These are phyloP conservation scores for Aphelenchoides avenae DNA, from an alignment of 1,140 invertebrate genomes.

Conservation along the genomic window DNA sequence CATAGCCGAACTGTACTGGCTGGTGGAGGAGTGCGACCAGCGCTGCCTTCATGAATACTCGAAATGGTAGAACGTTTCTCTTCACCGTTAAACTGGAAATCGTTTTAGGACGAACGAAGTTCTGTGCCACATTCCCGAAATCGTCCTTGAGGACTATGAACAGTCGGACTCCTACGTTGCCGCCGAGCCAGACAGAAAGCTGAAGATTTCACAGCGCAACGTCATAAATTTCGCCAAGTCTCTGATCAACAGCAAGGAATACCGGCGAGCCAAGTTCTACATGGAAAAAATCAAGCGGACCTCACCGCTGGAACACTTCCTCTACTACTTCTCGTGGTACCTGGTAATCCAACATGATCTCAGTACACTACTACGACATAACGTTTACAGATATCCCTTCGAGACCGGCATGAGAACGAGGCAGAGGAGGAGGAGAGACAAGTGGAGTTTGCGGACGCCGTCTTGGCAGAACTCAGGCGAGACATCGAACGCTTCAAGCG, in stretches of 20 bases:
- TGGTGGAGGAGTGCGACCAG: conserved; percentile 33
- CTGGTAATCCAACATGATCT: conserved; percentile 21
- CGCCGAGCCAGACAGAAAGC: no score
- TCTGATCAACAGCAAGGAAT: conserved; percentile 32
- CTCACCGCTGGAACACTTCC: conserved; percentile 30
- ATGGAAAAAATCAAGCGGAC: conserved; percentile 16
- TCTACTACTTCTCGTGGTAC: conserved; percentile 48
- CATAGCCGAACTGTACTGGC: conserved; percentile 34
- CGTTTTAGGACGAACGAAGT: conserved; percentile 39
- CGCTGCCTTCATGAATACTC: conserved; percentile 35
- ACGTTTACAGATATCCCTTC: conserved; percentile 31
- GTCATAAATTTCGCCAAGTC: conserved; percentile 32
- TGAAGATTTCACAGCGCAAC: no score
- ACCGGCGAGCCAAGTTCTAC: conserved; percentile 27
- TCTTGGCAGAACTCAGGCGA: conserved; percentile 19
- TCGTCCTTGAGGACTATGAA: no score
- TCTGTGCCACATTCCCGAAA: conserved; percentile 25
- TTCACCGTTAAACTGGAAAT: no score
- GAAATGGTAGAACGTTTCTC: no score
- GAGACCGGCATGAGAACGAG: conserved; percentile 25
- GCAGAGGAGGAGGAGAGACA: conserved; percentile 28
- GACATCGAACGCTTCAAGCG: conserved; percentile 35
- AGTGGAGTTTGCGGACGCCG: conserved; percentile 19
- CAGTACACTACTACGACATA: not conserved
- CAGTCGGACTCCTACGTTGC: no score